Evolutionary conservation across 2,888 invertebrate genomes (phyloP).

Genomic region (Ophion ellenae): DNA sequence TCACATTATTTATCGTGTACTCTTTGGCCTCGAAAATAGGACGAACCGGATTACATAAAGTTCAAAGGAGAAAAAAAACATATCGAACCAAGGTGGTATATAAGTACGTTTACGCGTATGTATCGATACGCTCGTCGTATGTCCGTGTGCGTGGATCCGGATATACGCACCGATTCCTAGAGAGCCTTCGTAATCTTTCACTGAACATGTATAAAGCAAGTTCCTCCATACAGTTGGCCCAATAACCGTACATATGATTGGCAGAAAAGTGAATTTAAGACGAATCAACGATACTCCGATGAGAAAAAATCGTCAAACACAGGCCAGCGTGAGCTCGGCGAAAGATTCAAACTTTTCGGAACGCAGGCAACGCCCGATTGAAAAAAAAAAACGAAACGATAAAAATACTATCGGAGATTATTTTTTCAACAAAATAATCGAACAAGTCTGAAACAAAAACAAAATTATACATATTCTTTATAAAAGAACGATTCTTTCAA

Average conservation of each 20-base stretch:
- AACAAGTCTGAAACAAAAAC: conserved; percentile 31
- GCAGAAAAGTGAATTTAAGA: conserved; percentile 37
- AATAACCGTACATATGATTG: conserved; percentile 8
- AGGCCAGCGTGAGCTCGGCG: conserved; percentile 69
- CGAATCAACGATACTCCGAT: conserved; percentile 60
- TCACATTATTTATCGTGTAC: conserved; percentile 30
- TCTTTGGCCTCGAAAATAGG: conserved; percentile 65
- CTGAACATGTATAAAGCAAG: conserved; percentile 1
- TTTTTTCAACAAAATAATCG: conserved; percentile 5
- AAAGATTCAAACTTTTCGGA: conserved; percentile 62
- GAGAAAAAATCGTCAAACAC: conserved; percentile 69
- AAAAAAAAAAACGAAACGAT: conserved; percentile 23
- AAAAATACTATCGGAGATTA: conserved; percentile 41
- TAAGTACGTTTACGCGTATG: neutral
- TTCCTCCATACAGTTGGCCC: conserved; percentile 24
- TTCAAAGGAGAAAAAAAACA: conserved; percentile 28
- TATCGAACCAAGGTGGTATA: conserved; percentile 3
- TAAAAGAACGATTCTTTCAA: conserved; percentile 19
- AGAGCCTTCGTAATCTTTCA: conserved; percentile 40
- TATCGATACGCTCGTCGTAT: neutral
- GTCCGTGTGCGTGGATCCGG: neutral
- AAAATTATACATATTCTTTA: conserved; percentile 32
- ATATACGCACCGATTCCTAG: conserved; percentile 23
- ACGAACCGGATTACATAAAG: conserved; percentile 55
- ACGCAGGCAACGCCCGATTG: conserved; percentile 9